Percentiles rank a stretch among this genome's conserved stretches.
Conservation (phyloP, 2,113 vertebrate species). For the Chaetorhynchus papuensis region DNA sequence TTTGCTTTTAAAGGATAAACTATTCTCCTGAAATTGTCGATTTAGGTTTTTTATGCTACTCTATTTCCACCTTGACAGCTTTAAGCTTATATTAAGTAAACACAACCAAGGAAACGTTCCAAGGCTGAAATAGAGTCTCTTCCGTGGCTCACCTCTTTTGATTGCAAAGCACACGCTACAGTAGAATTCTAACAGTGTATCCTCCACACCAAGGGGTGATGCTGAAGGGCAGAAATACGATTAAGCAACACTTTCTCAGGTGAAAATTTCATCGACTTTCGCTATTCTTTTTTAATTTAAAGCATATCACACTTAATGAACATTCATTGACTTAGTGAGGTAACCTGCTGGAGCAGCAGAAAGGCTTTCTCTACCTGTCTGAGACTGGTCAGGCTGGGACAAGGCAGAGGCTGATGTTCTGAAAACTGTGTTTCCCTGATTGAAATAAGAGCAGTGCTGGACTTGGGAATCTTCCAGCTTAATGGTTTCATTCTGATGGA, state of each 20-base stretch:
- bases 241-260: neutral
- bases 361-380: neutral
- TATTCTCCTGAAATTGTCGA: neutral
- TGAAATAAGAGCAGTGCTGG: neutral
- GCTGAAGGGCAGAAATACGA: neutral
- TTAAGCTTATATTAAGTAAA: neutral
- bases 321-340: neutral
- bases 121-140: neutral
- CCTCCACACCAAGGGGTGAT: neutral
- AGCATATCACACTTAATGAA: neutral
- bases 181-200: neutral
- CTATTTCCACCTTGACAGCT: neutral
- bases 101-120: neutral
- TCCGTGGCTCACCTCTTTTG: fast-evolving
- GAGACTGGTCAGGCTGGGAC: neutral
- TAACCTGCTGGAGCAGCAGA: neutral
- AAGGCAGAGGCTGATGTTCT: neutral
- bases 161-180: neutral
- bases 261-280: neutral
- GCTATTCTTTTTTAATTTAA: neutral
- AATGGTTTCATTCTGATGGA: neutral
- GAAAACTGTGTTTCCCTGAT: neutral
- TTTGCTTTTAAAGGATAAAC: neutral
- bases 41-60: neutral
- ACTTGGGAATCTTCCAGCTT: neutral